Evolutionary conservation across 2,888 invertebrate genomes (phyloP).

Genomic region (Melipona beecheii): DNA sequence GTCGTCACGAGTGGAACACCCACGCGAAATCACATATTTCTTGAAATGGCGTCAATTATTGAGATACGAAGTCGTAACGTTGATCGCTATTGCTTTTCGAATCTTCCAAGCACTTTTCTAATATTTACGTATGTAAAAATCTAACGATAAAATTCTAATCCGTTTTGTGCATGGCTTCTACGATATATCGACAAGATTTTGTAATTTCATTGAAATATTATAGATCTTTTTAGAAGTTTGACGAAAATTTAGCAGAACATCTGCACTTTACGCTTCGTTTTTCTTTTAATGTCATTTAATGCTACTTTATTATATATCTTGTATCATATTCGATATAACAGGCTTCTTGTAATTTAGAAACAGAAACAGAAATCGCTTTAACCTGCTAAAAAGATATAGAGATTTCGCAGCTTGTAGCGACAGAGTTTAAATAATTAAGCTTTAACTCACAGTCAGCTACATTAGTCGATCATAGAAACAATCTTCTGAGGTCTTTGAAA

Average conservation of each 20-base stretch:
- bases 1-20: slow-evolving; percentile 45
- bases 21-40: slow-evolving; percentile 24
- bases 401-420: neutral
- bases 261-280: slow-evolving; percentile 1
- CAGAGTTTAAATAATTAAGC: neutral
- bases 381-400: neutral
- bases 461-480: neutral
- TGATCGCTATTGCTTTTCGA: neutral
- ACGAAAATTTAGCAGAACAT: neutral
- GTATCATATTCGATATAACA: neutral
- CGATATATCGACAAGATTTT: neutral
- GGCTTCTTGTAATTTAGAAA: neutral
- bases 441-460: neutral
- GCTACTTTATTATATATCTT: neutral
- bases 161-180: neutral
- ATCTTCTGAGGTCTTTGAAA: neutral
- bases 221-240: neutral
- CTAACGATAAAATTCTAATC: neutral
- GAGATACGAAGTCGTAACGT: neutral
- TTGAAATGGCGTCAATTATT: slow-evolving; percentile 1
- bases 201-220: neutral
- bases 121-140: neutral
- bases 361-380: neutral
- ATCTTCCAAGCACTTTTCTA: neutral
- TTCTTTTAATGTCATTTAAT: neutral